Evolutionary conservation across 2,888 invertebrate species (phyloP).

Genomic region (Carabus problematicus): DNA sequence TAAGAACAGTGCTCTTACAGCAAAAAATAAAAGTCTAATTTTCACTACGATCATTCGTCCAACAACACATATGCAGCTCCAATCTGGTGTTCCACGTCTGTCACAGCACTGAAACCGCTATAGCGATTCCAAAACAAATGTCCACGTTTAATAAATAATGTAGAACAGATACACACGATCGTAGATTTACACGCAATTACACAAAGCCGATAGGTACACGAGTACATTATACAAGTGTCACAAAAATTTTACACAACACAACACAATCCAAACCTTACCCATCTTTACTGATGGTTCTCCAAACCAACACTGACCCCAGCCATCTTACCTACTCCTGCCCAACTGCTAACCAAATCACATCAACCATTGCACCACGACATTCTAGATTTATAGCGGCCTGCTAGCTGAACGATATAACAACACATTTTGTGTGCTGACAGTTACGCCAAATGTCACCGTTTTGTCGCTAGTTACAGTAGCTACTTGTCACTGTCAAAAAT

Average conservation of each 20-base stretch:
- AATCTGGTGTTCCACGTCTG: background rate
- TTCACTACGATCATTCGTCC: background rate
- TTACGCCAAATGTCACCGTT: no score
- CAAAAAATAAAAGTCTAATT: conserved; percentile 1
- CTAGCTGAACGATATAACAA: no score
- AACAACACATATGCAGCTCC: conserved; percentile 9
- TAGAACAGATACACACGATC: background rate
- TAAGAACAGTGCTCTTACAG: background rate
- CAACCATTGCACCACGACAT: background rate
- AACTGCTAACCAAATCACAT: background rate
- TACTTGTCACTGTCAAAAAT: no score
- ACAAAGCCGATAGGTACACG: background rate
- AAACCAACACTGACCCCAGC: background rate
- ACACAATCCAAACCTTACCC: conserved; percentile 1
- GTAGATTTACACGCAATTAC: background rate
- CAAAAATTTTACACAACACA: background rate
- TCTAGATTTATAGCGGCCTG: no score
- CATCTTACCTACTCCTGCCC: background rate
- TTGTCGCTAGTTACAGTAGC: no score
- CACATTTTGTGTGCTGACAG: no score
- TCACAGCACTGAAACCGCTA: background rate
- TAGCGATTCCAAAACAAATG: conserved; percentile 6
- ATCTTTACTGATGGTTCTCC: background rate
- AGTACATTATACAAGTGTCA: background rate
- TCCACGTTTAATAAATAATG: background rate